Conservation (phyloP, 2,113 vertebrate species). For the Callionymus lyra region DNA sequence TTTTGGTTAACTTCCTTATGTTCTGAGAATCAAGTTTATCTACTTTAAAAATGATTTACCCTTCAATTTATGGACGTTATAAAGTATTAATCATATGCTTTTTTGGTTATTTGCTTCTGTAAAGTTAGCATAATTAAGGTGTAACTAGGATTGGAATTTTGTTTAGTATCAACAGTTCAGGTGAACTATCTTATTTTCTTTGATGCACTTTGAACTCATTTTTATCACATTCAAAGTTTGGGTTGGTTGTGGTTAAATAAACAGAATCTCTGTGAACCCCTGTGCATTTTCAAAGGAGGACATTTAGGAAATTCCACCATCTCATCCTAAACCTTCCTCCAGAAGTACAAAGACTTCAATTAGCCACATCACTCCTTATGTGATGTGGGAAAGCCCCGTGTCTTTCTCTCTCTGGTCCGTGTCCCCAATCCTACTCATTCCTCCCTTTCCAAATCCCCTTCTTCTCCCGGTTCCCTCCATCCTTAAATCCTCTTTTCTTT, state of each 20-base stretch:
- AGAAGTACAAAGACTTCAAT: constrained; percentile 68
- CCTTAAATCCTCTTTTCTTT: constrained; percentile 49
- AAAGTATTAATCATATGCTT: too few relatives aligned
- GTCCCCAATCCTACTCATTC: constrained; percentile 42
- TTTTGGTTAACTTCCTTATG: too few relatives aligned
- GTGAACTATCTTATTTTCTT: constrained; percentile 43
- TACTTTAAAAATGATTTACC: too few relatives aligned
- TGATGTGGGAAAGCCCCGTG: constrained; percentile 71
- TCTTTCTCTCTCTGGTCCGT: constrained; percentile 49
- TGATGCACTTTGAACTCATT: constrained; percentile 50
- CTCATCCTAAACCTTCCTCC: constrained; percentile 64
- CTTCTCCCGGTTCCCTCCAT: constrained; percentile 31
- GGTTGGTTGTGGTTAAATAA: constrained; percentile 53
- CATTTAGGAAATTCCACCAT: constrained; percentile 70
- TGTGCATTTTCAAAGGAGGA: constrained; percentile 56
- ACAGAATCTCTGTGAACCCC: constrained; percentile 66
- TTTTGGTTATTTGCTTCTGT: too few relatives aligned
- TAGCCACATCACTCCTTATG: constrained; percentile 64
- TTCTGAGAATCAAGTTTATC: too few relatives aligned
- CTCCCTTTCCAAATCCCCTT: constrained; percentile 43
- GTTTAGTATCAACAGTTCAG: too few relatives aligned
- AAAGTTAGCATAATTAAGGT: too few relatives aligned
- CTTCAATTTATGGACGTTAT: too few relatives aligned
- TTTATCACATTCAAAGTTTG: constrained; percentile 37
- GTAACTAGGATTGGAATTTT: too few relatives aligned